Conservation (phyloP, 2,797 vertebrate genomes). For the Karalla daura region DNA sequence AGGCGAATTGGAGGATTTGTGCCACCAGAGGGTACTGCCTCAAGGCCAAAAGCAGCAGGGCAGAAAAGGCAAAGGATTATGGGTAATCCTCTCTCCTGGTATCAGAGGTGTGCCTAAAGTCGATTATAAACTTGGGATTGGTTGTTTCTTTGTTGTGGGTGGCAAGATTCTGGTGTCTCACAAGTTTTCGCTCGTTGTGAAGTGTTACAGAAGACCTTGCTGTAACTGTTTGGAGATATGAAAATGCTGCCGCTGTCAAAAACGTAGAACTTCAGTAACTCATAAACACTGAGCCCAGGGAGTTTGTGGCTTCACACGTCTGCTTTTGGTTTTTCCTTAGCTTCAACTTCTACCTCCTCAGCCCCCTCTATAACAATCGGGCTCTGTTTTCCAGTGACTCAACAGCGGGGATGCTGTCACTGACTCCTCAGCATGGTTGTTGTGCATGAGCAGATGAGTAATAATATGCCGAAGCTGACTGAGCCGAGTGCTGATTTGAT, state of each 20-base stretch:
- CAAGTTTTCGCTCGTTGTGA: constrained; percentile 3
- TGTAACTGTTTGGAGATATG: neutral
- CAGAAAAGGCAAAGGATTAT: constrained; percentile 65
- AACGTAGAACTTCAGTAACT: neutral
- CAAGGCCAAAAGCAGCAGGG: constrained; percentile 60
- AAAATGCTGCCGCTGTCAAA: neutral
- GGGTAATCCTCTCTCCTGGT: constrained; percentile 66
- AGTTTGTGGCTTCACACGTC: neutral
- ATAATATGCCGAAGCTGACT: constrained; percentile 52
- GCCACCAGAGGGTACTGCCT: constrained; percentile 60
- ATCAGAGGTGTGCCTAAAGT: constrained; percentile 42
- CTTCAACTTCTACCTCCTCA: neutral
- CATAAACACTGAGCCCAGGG: neutral
- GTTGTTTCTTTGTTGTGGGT: constrained; percentile 30
- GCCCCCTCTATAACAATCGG: neutral
- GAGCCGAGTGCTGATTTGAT: constrained; percentile 56
- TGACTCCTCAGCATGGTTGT: constrained; percentile 12
- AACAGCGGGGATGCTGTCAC: constrained; percentile 32
- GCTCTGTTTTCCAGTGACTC: constrained; percentile 10
- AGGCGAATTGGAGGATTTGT: constrained; percentile 34
- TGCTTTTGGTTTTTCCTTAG: neutral
- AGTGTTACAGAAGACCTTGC: neutral
- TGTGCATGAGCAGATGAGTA: constrained; percentile 57
- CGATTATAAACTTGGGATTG: constrained; percentile 61
- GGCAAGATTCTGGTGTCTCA: constrained; percentile 12